Evolutionary conservation across 2,888 invertebrate species (phyloP).

Genomic region (Aspidiotus rigidus): DNA sequence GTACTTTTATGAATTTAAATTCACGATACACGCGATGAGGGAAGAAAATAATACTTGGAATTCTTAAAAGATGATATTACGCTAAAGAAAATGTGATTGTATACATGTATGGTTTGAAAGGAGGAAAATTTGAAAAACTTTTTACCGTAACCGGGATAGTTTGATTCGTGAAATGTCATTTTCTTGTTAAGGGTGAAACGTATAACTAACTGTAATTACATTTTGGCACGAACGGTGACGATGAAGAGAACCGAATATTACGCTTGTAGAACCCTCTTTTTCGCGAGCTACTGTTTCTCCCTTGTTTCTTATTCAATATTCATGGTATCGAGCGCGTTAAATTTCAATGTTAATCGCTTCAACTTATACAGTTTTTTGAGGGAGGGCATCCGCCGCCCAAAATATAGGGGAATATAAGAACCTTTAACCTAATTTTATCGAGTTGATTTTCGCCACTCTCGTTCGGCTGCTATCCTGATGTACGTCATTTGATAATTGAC

Average conservation of each 20-base stretch:
- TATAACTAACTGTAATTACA: constrained; percentile 32
- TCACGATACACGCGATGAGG: not conserved
- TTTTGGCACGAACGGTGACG: constrained; percentile 18
- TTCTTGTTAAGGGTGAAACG: constrained; percentile 23
- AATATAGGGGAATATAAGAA: constrained; percentile 5
- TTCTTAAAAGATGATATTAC: not conserved
- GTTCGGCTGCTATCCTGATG: constrained; percentile 10
- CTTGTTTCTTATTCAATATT: constrained; percentile 32
- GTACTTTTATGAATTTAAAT: too few relatives aligned
- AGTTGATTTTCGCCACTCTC: constrained; percentile 12
- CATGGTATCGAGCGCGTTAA: constrained; percentile 26
- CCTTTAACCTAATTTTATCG: constrained; percentile 31
- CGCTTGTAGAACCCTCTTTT: constrained; percentile 21
- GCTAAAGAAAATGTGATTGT: not conserved
- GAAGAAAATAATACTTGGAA: not conserved
- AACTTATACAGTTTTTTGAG: constrained; percentile 24
- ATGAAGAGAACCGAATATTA: constrained; percentile 20
- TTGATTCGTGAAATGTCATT: constrained; percentile 22
- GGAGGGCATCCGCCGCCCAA: not conserved
- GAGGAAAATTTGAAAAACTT: not conserved
- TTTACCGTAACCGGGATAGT: constrained; percentile 10
- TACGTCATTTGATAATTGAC: constrained; percentile 32
- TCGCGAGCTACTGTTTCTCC: constrained; percentile 13
- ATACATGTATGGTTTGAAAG: not conserved
- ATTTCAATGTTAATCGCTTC: constrained; percentile 27